Conservation (phyloP, 2,113 vertebrate genomes). For the Dunckerocampus dactyliophorus region DNA sequence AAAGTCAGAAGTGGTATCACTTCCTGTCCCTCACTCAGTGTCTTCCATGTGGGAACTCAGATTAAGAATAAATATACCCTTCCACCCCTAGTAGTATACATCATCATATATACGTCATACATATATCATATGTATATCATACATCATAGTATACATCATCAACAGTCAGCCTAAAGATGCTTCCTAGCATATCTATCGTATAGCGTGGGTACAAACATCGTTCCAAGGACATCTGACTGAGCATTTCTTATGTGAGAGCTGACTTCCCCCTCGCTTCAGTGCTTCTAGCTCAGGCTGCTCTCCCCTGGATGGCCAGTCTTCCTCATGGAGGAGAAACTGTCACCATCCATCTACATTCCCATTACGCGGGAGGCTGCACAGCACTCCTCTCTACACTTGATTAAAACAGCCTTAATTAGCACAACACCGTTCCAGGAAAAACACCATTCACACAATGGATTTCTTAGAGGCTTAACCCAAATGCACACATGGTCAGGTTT, state of each 20-base stretch:
- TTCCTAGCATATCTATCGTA: neutral
- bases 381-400: slow-evolving; percentile 34
- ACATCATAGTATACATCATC: too few species aligned
- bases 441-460: neutral
- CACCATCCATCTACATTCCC: slow-evolving; percentile 57
- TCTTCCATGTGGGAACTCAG: too few species aligned
- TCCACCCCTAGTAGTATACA: too few species aligned
- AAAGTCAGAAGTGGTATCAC: too few species aligned
- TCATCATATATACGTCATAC: too few species aligned
- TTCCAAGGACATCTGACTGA: slow-evolving; percentile 15
- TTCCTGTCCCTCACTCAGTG: too few species aligned
- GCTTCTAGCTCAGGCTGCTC: slow-evolving; percentile 38
- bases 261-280: slow-evolving; percentile 26
- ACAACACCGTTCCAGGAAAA: slow-evolving; percentile 12
- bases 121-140: too few species aligned
- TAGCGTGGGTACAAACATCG: neutral
- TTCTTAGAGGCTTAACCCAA: slow-evolving; percentile 3
- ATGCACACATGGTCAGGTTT: slow-evolving; percentile 16
- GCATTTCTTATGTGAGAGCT: slow-evolving; percentile 38
- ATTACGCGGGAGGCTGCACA: slow-evolving; percentile 45
- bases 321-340: slow-evolving; percentile 57
- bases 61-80: too few species aligned
- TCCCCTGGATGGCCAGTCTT: slow-evolving; percentile 39
- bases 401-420: slow-evolving; percentile 54
- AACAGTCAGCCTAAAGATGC: too few species aligned